These are phyloP conservation scores for Cerceris rybyensis DNA, from an alignment of 2,888 invertebrate genomes.

Conservation along the genomic window DNA sequence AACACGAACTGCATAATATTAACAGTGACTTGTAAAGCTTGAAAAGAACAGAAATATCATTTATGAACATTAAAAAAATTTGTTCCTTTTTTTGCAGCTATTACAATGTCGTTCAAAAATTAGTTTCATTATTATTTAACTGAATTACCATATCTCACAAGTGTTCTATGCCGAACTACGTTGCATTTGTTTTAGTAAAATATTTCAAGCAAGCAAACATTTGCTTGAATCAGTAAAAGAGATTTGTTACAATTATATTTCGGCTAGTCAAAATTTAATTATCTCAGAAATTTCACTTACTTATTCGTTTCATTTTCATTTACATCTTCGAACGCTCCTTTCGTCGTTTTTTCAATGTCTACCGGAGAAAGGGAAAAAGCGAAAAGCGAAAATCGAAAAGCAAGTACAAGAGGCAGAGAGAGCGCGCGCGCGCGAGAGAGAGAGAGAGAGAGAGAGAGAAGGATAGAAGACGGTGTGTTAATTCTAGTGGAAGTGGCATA, in stretches of 20 bases:
- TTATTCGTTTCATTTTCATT: conserved; percentile 27
- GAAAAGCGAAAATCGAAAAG: not conserved
- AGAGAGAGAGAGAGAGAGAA: not conserved
- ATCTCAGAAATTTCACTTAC: not conserved
- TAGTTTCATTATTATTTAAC: too few relatives aligned
- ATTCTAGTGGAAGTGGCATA: conserved; percentile 49
- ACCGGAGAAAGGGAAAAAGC: conserved; percentile 47
- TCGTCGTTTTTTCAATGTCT: conserved; percentile 4
- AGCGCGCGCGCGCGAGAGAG: not conserved
- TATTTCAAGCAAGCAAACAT: too few relatives aligned
- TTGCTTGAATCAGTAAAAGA: not conserved
- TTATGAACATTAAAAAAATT: too few relatives aligned
- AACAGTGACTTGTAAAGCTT: too few relatives aligned
- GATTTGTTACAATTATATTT: not conserved
- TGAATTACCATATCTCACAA: too few relatives aligned
- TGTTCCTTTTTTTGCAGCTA: too few relatives aligned
- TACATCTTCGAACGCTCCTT: conserved; percentile 41
- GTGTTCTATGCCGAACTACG: too few relatives aligned
- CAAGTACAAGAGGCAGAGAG: not conserved
- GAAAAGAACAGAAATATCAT: too few relatives aligned
- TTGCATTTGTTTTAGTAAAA: too few relatives aligned
- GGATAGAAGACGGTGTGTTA: conserved; percentile 41
- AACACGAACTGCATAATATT: too few relatives aligned
- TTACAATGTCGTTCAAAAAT: too few relatives aligned
- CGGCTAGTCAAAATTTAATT: not conserved